phyloP scores from a whole-genome alignment of 2,888 invertebrate species.

The Euzophera pinguis region DNA sequence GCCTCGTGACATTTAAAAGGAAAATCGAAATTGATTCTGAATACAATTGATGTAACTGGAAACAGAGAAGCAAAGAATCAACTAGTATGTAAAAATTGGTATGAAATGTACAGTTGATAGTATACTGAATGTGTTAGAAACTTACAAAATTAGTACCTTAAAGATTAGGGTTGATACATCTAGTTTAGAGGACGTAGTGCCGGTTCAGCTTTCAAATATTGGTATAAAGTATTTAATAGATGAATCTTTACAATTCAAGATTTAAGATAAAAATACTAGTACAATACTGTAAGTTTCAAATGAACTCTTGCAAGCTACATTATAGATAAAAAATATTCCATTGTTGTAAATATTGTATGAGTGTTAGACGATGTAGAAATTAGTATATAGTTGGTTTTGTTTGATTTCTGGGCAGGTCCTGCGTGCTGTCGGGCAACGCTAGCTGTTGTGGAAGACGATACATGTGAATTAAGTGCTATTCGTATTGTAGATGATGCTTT shows the following conservation, averaged over 20 bases:
- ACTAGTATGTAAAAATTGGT: conserved; percentile 19
- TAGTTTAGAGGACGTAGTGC: conserved; percentile 63
- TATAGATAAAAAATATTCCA: conserved; percentile 44
- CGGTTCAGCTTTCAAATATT: conserved; percentile 79
- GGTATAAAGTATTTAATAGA: conserved; percentile 55
- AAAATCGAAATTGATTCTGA: conserved; percentile 6
- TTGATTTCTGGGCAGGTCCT: conserved; percentile 35
- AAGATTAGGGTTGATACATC: conserved; percentile 58
- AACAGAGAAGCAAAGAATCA: conserved; percentile 15
- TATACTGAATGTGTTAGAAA: conserved; percentile 57
- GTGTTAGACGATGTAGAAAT: conserved; percentile 61
- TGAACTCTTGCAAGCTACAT: conserved; percentile 46
- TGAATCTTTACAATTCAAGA: conserved; percentile 61
- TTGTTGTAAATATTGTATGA: conserved; percentile 65
- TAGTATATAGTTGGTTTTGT: conserved; percentile 35
- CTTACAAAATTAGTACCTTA: conserved; percentile 58
- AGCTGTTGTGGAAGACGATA: conserved; percentile 77
- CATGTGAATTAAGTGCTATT: conserved; percentile 63
- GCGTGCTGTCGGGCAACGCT: conserved; percentile 51
- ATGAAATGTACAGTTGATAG: conserved; percentile 50
- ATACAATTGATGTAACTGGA: not conserved
- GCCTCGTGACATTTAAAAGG: conserved; percentile 13
- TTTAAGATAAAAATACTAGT: conserved; percentile 54
- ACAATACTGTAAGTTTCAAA: conserved; percentile 44
- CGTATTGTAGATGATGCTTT: conserved; percentile 53